Percentiles rank a stretch among this genome's conserved stretches.
These are phyloP conservation scores for Clepsis dumicolana DNA, from an alignment of 2,888 invertebrate genomes.

Conservation along the genomic window DNA sequence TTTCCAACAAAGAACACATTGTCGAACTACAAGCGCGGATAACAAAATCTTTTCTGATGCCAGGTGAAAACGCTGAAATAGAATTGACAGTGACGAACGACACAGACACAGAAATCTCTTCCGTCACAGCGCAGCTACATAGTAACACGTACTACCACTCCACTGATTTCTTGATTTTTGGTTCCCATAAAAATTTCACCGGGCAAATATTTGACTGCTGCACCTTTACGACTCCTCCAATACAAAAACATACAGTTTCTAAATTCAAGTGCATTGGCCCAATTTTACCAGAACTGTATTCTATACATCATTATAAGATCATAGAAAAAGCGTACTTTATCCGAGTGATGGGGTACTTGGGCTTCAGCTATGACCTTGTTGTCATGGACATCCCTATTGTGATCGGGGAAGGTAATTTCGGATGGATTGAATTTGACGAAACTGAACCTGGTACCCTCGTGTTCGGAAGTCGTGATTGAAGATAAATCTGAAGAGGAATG, in stretches of 20 bases:
- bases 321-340: conserved; percentile 30
- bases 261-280: conserved; percentile 18
- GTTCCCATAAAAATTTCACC: conserved; percentile 15
- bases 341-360: conserved; percentile 18
- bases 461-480: conserved; percentile 50
- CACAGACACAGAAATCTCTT: conserved; percentile 23
- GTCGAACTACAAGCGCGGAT: conserved; percentile 44
- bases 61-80: conserved; percentile 33
- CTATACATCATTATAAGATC: conserved; percentile 36
- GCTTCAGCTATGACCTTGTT: conserved; percentile 34
- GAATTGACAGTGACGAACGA: conserved; percentile 33
- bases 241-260: not conserved
- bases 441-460: conserved; percentile 43
- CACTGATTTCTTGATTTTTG: conserved; percentile 10
- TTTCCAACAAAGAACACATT: conserved; percentile 51
- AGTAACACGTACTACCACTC: conserved; percentile 27
- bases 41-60: conserved; percentile 30
- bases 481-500: conserved; percentile 30
- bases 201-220: conserved; percentile 12
- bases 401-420: conserved; percentile 34
- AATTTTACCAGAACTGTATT: conserved; percentile 29
- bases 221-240: not conserved
- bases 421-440: conserved; percentile 16
- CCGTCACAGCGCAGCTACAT: conserved; percentile 17
- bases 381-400: conserved; percentile 31